These are phyloP conservation scores for Limnephilus rhombicus DNA, from an alignment of 2,888 invertebrate species.

Conservation along the genomic window DNA sequence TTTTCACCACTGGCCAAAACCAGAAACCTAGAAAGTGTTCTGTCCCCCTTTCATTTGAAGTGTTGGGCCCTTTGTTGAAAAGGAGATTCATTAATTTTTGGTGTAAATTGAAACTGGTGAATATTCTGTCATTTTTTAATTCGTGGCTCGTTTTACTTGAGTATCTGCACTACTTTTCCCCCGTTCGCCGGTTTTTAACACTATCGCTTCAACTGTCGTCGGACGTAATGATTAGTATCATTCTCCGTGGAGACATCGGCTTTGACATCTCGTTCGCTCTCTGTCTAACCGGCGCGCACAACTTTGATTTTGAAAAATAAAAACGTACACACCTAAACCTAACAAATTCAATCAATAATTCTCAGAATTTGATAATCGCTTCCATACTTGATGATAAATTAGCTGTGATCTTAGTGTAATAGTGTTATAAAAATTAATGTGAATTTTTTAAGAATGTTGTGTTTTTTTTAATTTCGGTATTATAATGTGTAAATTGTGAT, in stretches of 20 bases:
- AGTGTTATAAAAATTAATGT: background rate
- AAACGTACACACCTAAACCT: background rate
- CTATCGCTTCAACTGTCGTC: conserved; percentile 7
- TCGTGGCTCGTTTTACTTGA: background rate
- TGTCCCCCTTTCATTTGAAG: background rate
- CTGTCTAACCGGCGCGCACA: background rate
- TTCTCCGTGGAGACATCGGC: conserved; percentile 15
- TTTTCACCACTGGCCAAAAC: background rate
- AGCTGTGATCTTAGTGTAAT: background rate
- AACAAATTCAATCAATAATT: background rate
- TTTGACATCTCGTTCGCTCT: conserved; percentile 14
- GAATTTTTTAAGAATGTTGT: background rate
- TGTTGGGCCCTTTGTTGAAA: background rate
- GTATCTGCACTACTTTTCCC: background rate
- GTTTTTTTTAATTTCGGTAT: background rate
- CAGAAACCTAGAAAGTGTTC: background rate
- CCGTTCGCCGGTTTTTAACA: background rate
- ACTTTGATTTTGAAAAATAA: background rate
- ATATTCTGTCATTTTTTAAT: background rate
- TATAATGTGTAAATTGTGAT: background rate
- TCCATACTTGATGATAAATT: background rate
- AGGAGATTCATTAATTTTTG: background rate
- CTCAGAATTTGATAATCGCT: background rate
- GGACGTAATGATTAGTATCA: background rate
- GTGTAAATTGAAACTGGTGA: background rate